A percentile compares a stretch with the other conserved stretches of the same genome.
Conservation (phyloP, 1,140 invertebrate genomes). For the Drosophila willistoni region DNA sequence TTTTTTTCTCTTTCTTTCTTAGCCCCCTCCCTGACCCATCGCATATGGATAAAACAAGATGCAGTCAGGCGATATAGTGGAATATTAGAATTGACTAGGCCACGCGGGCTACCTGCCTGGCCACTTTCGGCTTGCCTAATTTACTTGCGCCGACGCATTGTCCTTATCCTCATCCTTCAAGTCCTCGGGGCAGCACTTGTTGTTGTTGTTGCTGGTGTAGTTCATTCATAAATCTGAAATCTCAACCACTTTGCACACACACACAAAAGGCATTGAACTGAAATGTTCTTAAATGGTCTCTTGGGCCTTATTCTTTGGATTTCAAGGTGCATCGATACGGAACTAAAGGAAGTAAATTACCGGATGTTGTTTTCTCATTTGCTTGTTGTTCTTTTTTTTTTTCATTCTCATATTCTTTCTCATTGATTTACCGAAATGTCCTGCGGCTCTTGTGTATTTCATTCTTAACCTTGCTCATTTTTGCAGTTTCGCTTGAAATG, state of each 20-base stretch:
- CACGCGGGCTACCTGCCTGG: slow-evolving; percentile 57
- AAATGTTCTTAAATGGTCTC: slow-evolving; percentile 31
- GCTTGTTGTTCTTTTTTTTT: slow-evolving; percentile 65
- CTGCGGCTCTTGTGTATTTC: slow-evolving; percentile 68
- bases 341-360: slow-evolving; percentile 83
- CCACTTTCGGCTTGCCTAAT: slow-evolving; percentile 80
- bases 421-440: slow-evolving; percentile 71
- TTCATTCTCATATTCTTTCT: slow-evolving; percentile 47
- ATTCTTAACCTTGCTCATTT: slow-evolving; percentile 55
- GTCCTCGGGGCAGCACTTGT: background rate
- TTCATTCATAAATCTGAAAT: slow-evolving; percentile 73
- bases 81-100: slow-evolving; percentile 61
- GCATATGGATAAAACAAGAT: slow-evolving; percentile 41
- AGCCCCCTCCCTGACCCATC: slow-evolving; percentile 19
- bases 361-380: slow-evolving; percentile 82
- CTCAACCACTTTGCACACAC: slow-evolving; percentile 47
- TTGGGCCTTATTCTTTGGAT: slow-evolving; percentile 13
- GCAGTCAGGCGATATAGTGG: slow-evolving; percentile 70
- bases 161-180: slow-evolving; percentile 19
- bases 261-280: slow-evolving; percentile 48
- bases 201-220: slow-evolving; percentile 22
- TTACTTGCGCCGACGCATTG: slow-evolving; percentile 71
- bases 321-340: slow-evolving; percentile 71
- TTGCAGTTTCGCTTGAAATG: slow-evolving; percentile 63
- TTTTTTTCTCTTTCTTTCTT: slow-evolving; percentile 4